phyloP scores from a whole-genome alignment of 2,888 invertebrate species.

The Blastobasis adustella region DNA sequence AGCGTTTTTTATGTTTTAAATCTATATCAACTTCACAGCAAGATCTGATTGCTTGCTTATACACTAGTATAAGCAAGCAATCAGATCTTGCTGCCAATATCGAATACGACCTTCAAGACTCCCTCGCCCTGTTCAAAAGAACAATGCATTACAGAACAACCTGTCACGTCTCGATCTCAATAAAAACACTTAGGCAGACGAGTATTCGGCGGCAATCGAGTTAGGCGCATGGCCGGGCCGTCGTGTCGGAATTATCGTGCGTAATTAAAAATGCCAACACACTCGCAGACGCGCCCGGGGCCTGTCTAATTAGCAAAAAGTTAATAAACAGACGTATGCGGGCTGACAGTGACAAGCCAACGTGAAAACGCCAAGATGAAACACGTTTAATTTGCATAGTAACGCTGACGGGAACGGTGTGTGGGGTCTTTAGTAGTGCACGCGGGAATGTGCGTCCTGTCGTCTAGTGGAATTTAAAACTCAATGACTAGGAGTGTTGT shows the following conservation, averaged over 20 bases:
- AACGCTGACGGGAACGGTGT: slow-evolving; percentile 38
- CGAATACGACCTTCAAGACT: no score
- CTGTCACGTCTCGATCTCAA: slow-evolving; percentile 24
- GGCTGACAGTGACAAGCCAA: slow-evolving; percentile 69
- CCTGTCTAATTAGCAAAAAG: slow-evolving; percentile 72
- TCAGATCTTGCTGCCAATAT: no score
- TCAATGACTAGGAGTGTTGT: no score
- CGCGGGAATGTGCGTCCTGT: no score
- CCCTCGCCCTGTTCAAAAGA: no score
- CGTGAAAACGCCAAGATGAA: slow-evolving; percentile 72
- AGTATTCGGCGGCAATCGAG: slow-evolving; percentile 37
- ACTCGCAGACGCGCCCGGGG: slow-evolving; percentile 40
- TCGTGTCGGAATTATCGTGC: slow-evolving; percentile 56
- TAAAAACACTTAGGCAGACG: slow-evolving; percentile 43
- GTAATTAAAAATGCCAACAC: slow-evolving; percentile 73
- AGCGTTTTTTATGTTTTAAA: no score
- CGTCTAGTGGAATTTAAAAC: no score
- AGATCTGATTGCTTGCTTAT: no score
- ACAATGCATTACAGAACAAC: no score
- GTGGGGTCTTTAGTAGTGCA: neutral
- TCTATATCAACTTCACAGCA: no score
- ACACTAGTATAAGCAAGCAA: no score
- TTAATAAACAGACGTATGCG: slow-evolving; percentile 67
- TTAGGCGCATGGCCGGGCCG: slow-evolving; percentile 23
- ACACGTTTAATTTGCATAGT: slow-evolving; percentile 69